Percentiles rank a stretch among this genome's conserved stretches.
phyloP scores from a whole-genome alignment of 2,888 invertebrate genomes.

The Ellobium chinense region DNA sequence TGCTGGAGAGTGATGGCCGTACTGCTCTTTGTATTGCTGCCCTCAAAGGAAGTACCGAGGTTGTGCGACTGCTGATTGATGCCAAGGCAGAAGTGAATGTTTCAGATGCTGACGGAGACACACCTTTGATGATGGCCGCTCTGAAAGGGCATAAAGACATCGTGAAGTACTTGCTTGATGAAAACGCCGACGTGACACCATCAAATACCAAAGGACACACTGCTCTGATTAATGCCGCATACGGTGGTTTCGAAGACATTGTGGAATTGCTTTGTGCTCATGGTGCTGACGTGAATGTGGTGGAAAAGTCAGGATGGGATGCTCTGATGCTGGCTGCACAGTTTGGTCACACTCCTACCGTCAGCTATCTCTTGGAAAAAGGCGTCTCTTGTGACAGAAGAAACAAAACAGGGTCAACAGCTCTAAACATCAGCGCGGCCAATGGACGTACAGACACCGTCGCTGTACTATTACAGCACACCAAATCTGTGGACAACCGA shows the following conservation, averaged over 20 bases:
- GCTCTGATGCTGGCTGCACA: slow-evolving; percentile 16
- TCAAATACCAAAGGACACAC: slow-evolving; percentile 1
- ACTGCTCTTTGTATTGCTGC: slow-evolving; percentile 7
- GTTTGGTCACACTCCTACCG: slow-evolving; percentile 3
- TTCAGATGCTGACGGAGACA: background rate
- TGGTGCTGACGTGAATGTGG: background rate
- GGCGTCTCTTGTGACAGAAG: background rate
- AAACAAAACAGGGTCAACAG: background rate
- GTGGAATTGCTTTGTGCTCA: background rate
- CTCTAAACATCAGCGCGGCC: background rate
- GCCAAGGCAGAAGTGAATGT: background rate
- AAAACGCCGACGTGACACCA: background rate
- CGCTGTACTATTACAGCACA: background rate
- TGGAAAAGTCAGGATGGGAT: slow-evolving; percentile 14
- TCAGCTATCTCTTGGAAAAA: background rate
- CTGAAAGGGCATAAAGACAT: background rate
- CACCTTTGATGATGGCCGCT: slow-evolving; percentile 22
- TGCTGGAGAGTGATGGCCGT: background rate
- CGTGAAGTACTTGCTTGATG: background rate
- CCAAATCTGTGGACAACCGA: background rate
- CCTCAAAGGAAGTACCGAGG: background rate
- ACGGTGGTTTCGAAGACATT: background rate
- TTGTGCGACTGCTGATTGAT: background rate
- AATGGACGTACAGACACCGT: background rate
- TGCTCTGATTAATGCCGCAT: background rate